Evolutionary conservation across 1,140 invertebrate genomes (phyloP).

Genomic region (Anadara kagoshimensis): DNA sequence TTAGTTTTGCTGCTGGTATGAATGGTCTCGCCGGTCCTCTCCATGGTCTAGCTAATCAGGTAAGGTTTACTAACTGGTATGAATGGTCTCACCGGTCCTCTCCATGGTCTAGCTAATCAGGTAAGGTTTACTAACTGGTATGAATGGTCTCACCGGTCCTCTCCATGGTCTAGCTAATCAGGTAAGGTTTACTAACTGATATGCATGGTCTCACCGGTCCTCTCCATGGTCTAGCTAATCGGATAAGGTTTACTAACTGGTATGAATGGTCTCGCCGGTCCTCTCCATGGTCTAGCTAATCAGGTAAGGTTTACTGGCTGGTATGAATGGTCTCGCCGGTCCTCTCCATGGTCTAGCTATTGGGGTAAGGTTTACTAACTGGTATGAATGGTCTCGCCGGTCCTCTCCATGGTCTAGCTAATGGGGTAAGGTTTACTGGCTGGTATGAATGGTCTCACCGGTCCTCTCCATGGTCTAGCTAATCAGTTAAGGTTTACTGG

Average conservation of each 20-base stretch:
- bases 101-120: not conserved
- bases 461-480: too few relatives aligned
- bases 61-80: slow-evolving; percentile 42
- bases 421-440: too few relatives aligned
- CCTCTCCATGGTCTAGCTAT: too few relatives aligned
- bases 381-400: too few relatives aligned
- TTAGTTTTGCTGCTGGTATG: slow-evolving; percentile 94
- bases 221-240: slow-evolving; percentile 96
- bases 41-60: slow-evolving; percentile 96
- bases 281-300: not conserved
- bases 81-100: not conserved
- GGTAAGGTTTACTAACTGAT: slow-evolving; percentile 90
- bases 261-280: not conserved
- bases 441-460: too few relatives aligned
- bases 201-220: slow-evolving; percentile 97
- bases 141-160: not conserved
- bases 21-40: slow-evolving; percentile 96
- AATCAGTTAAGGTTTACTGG: too few relatives aligned
- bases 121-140: not conserved
- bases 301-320: too few relatives aligned
- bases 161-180: not conserved
- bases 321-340: too few relatives aligned
- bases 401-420: too few relatives aligned
- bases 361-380: too few relatives aligned
- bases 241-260: slow-evolving; percentile 74